A percentile compares a stretch with the other conserved stretches of the same genome.
Conservation (phyloP, 2,113 vertebrate genomes). For the Telmatochromis sp. region DNA sequence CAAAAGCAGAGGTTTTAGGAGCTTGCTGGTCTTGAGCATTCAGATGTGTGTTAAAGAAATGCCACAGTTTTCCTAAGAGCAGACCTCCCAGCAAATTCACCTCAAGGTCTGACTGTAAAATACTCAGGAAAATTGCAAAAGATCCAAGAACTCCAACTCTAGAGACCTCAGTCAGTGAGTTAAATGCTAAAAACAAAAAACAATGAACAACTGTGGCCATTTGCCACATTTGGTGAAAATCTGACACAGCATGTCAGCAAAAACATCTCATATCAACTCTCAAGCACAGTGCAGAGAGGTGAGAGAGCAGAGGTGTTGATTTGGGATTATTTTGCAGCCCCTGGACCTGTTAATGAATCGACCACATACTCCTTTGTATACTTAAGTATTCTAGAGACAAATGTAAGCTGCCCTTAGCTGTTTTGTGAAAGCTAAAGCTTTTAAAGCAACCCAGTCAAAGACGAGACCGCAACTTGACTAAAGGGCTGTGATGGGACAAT, state of each 20-base stretch:
- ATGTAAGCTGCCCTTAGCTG: fast-evolving
- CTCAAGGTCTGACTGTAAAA: not conserved
- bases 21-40: not conserved
- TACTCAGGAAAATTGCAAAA: not conserved
- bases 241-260: not conserved
- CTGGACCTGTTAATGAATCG: not conserved
- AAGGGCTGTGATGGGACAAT: not conserved
- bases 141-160: not conserved
- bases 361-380: not conserved
- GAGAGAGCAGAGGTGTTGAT: not conserved
- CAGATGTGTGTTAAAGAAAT: not conserved
- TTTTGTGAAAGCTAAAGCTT: not conserved
- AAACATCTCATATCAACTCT: not conserved
- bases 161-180: not conserved
- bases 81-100: not conserved
- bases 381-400: not conserved
- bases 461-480: not conserved
- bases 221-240: not conserved
- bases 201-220: not conserved
- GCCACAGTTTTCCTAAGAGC: not conserved
- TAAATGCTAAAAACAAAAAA: not conserved
- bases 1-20: not conserved
- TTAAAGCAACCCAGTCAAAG: not conserved
- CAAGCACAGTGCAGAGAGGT: not conserved
- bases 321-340: not conserved